Percentiles rank a stretch among this genome's conserved stretches.
Evolutionary conservation across 2,888 invertebrate genomes (phyloP).

Genomic region (Pseudococcus longispinus): DNA sequence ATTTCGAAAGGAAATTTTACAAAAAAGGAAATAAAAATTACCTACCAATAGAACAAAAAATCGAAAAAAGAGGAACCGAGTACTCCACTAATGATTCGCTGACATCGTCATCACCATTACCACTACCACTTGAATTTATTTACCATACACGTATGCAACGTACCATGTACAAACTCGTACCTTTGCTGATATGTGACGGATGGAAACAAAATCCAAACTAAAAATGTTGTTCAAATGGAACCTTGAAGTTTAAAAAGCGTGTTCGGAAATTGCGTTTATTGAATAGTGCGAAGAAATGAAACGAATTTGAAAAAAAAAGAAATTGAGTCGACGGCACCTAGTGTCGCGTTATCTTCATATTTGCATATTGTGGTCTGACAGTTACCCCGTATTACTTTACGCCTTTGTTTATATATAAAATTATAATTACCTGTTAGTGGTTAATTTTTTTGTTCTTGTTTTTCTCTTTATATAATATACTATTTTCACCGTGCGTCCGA

Average conservation of each 20-base stretch:
- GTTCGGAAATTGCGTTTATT: background rate
- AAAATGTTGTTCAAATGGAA: background rate
- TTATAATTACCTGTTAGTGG: constrained; percentile 52
- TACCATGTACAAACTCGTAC: constrained; percentile 2
- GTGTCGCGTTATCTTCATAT: constrained; percentile 33
- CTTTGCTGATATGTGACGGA: background rate
- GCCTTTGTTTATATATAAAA: constrained; percentile 51
- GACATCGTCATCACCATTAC: background rate
- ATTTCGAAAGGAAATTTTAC: background rate
- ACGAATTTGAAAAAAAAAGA: too few species aligned
- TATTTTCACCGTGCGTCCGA: constrained; percentile 16
- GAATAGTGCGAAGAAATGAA: background rate
- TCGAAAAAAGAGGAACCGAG: background rate
- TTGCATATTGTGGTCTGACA: constrained; percentile 54
- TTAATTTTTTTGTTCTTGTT: constrained; percentile 46
- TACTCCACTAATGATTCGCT: background rate
- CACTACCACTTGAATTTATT: background rate
- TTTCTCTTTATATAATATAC: constrained; percentile 34
- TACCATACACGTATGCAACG: background rate
- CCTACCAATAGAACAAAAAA: background rate
- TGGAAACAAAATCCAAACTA: background rate
- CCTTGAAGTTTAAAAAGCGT: background rate
- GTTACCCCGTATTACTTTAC: constrained; percentile 55
- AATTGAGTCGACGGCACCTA: background rate
- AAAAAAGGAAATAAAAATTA: background rate